Evolutionary conservation across 2,888 invertebrate species (phyloP), one percentile per base, ranked within the genome.

Genomic region (Lasioglossum lativentre): DNA sequence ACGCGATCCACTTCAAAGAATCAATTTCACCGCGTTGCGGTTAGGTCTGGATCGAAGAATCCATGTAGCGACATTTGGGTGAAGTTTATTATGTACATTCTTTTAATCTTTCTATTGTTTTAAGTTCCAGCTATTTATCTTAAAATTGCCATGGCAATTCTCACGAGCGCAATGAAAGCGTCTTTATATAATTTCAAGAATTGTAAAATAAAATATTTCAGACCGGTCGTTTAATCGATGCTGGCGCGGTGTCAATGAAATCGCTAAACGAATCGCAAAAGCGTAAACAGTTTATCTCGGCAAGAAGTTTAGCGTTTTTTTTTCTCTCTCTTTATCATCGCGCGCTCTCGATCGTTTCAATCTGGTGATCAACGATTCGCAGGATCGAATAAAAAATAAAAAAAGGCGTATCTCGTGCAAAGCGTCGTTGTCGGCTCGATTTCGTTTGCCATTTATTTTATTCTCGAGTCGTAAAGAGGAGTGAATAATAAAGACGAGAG

Each of bases 1-100:
- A 6, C 47, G n/a, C 23, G 59, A 45, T 27, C 52, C 78, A 76
- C 70, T 73, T 73, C 38, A 76, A 80, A 76, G 78, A 23, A 30
- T 34, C 79, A 71, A 75, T 82, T 74, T 75, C 47, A 59, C 45
- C 45, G 19, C 77, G 23, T n/a, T 12, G 12, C n/a, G 56, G 2
- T 52, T 23, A n/a, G n/a, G 10, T n/a, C 52, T n/a, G 47, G 19
- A 19, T 45, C 45, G 45, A 45, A 16, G 45, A 45, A 45, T 45
- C 16, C 45, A 45, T 3, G n/a, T 23, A 23, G 0, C 23, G 19
- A 23, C 4, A 23, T 52, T 52, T 1, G 52, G 5, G 23, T 23
- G 12, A 52, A 52, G 8, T 3, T 56, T n/a, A 23, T 16, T 10
- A 56, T 4, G n/a, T n/a, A n/a, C n/a, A 45, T 16, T 19, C n/a